Percentiles rank a stretch among this genome's conserved stretches.
Conservation (phyloP, 2,113 vertebrate genomes). For the Chaetodon trifascialis region DNA sequence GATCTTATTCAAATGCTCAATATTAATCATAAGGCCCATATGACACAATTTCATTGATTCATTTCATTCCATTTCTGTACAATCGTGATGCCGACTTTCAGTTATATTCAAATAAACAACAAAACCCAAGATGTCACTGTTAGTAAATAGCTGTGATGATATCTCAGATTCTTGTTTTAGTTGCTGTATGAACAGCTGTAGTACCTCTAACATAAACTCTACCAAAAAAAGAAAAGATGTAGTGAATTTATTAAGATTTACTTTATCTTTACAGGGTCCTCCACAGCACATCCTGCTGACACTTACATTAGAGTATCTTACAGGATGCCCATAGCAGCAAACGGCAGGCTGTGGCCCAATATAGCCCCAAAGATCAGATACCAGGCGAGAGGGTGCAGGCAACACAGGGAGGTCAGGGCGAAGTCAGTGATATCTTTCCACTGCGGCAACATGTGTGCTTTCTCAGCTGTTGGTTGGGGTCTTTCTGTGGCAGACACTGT, state of each 20-base stretch:
- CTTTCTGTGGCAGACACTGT: constrained; percentile 25
- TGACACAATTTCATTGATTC: background rate
- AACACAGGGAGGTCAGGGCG: constrained; percentile 47
- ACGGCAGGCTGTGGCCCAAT: constrained; percentile 57
- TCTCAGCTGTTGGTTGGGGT: constrained; percentile 64
- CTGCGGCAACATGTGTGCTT: constrained; percentile 46
- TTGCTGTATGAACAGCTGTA: background rate
- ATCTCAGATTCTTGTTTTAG: background rate
- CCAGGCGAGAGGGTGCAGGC: constrained; percentile 62
- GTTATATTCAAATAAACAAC: background rate
- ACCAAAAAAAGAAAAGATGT: background rate
- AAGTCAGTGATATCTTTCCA: constrained; percentile 59
- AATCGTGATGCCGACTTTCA: background rate
- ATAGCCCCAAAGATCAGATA: constrained; percentile 77
- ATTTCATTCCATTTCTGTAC: too few relatives aligned
- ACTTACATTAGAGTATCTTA: constrained; percentile 26
- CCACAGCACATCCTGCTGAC: background rate
- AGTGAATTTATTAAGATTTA: background rate
- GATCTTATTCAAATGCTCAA: background rate
- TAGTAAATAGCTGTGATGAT: background rate
- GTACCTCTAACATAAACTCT: background rate
- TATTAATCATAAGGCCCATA: background rate
- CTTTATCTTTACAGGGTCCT: background rate
- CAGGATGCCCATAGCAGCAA: constrained; percentile 49
- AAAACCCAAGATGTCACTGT: too few relatives aligned